Conservation (phyloP, 2,113 vertebrate genomes). For the Amphiprion percula region DNA sequence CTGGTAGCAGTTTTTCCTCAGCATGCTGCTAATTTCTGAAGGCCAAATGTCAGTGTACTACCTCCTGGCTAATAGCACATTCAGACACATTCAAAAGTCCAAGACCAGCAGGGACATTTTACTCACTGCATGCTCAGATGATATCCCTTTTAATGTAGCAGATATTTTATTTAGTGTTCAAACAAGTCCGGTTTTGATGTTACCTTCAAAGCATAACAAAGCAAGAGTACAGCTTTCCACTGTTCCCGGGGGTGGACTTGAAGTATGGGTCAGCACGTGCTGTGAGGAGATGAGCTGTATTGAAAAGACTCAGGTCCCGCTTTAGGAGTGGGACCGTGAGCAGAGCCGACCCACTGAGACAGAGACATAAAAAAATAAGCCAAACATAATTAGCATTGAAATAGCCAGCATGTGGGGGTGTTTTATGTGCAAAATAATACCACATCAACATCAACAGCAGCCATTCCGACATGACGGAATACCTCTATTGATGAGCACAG, state of each 20-base stretch:
- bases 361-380: constrained; percentile 55
- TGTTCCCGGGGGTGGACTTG: constrained; percentile 11
- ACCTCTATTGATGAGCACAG: constrained; percentile 48
- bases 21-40: constrained; percentile 28
- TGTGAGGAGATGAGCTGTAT: constrained; percentile 7
- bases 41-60: constrained; percentile 24
- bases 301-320: constrained; percentile 28
- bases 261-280: constrained; percentile 33
- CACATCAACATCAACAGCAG: constrained; percentile 62
- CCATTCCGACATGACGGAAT: constrained; percentile 48
- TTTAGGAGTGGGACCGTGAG: constrained; percentile 11
- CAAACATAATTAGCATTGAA: constrained; percentile 70
- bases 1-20: neutral
- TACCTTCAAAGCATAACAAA: constrained; percentile 33
- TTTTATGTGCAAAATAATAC: constrained; percentile 70
- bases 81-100: constrained; percentile 22
- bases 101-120: constrained; percentile 17
- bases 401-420: constrained; percentile 66
- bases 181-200: constrained; percentile 2
- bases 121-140: constrained; percentile 33
- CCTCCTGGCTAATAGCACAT: constrained; percentile 12
- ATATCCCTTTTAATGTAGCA: constrained; percentile 2
- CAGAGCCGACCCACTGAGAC: constrained; percentile 41
- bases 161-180: constrained; percentile 8
- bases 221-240: constrained; percentile 6